phyloP scores from a whole-genome alignment of 2,113 vertebrate genomes.

The mouse (Mus musculus) region GRCm39 chrX:14406501-14407000 shows the following conservation, averaged over 20 bases:
- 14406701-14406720: slow-evolving; percentile 27
- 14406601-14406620: slow-evolving; percentile 36
- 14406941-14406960: slow-evolving; percentile 56
- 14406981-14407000: slow-evolving; percentile 28
- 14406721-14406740: not conserved
- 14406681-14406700: not conserved
- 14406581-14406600: not conserved
- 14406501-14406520: slow-evolving; percentile 38
- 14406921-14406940: slow-evolving; percentile 53
- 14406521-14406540: slow-evolving; percentile 21
- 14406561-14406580: not conserved
- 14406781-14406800: slow-evolving; percentile 5
- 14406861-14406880: slow-evolving; percentile 38
- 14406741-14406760: slow-evolving; percentile 17
- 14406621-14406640: not conserved
- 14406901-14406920: slow-evolving; percentile 23
- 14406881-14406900: slow-evolving; percentile 24
- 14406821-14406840: slow-evolving; percentile 41
- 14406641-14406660: slow-evolving; percentile 5
- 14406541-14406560: not conserved
- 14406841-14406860: not conserved
- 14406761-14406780: slow-evolving; percentile 47
- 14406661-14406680: not conserved
- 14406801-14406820: slow-evolving; percentile 45
- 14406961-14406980: slow-evolving; percentile 27